Percentiles rank a stretch among this genome's conserved stretches.
Evolutionary conservation across 2,888 invertebrate species (phyloP).

Genomic region (Peribatodes rhomboidaria): DNA sequence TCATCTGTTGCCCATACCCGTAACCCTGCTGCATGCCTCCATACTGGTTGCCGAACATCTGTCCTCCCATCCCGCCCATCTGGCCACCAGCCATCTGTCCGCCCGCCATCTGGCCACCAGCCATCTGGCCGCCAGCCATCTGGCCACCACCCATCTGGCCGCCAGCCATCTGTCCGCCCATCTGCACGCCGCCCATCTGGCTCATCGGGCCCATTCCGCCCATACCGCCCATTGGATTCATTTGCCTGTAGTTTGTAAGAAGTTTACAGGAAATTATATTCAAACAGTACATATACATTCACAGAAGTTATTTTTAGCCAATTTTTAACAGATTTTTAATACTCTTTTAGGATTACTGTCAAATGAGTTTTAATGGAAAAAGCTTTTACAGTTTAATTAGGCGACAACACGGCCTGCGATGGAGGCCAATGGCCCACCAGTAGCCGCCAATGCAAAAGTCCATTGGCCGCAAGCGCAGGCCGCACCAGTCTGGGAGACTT

Average conservation of each 20-base stretch:
- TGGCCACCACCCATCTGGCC: slow-evolving; percentile 74
- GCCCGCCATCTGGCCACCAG: slow-evolving; percentile 72
- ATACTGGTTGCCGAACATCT: slow-evolving; percentile 88
- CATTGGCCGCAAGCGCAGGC: too few species aligned
- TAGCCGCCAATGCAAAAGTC: too few species aligned
- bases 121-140: slow-evolving; percentile 73
- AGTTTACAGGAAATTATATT: too few species aligned
- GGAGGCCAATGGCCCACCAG: too few species aligned
- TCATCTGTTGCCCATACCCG: slow-evolving; percentile 82
- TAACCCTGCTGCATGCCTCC: slow-evolving; percentile 88
- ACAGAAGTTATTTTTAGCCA: too few species aligned
- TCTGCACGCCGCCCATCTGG: slow-evolving; percentile 76
- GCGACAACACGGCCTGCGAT: too few species aligned
- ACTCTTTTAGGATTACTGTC: too few species aligned
- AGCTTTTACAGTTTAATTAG: too few species aligned
- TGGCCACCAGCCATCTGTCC: slow-evolving; percentile 77
- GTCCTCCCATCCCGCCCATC: slow-evolving; percentile 81
- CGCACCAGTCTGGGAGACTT: too few species aligned
- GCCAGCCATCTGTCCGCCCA: slow-evolving; percentile 73
- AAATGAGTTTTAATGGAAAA: too few species aligned
- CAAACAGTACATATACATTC: too few species aligned
- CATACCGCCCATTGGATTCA: slow-evolving; percentile 81
- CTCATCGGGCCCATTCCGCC: slow-evolving; percentile 80
- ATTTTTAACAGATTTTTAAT: too few species aligned
- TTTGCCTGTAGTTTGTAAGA: slow-evolving; percentile 69